Base-by-base conservation (phyloP, 1,140 invertebrate genomes). In the Sminthurides bifidus region DNA sequence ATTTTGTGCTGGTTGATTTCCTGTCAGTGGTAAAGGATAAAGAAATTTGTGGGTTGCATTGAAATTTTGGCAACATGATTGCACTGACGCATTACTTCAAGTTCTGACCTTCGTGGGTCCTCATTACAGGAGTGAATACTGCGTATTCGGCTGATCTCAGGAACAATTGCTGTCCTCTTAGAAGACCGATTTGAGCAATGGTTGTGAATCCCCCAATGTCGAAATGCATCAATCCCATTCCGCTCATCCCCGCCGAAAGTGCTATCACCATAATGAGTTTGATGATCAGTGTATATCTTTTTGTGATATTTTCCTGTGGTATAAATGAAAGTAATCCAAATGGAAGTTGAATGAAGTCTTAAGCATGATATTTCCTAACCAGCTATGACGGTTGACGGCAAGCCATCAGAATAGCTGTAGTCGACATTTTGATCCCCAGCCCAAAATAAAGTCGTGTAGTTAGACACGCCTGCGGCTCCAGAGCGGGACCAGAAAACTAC, bases 391-490 rank as follows among this genome's bases (percentile, higher is more conserved):
- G 68, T 69, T 1, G 72, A 69, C 0, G 68, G 61, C 6, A 72
- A 44, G 0, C 72, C 72, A 56, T 73, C 72, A 8, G 60, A 67
- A 19, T 59, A 54, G 0, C 65, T 66, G 58, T 68, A 74, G 58
- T 74, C 70, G 1, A 73, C 72, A 57, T 71, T 72, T 58, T 74
- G 72, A 51, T 74, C 72, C 5, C 72, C 72, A 8, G 69, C 68
- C 72, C 72, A 74, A 50, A 69, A 60, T 46, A 73, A 53, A 12
- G 67, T 66, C 17, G 66, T 67, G 52, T 60, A 66, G 3, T 66
- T 65, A 14, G 65, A 60, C 5, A 65, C 65, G 27, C 67, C 68
- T 66, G 68, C 41, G 52, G 65, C 59, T 30, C 72, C 72, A 26
- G 71, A 65, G 17, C 72, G 61, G 62, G 70, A 70, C 59, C 69